Evolutionary conservation across 1,140 invertebrate species (phyloP), one percentile per base, ranked within the genome.

Genomic region (Ylistrum balloti): DNA sequence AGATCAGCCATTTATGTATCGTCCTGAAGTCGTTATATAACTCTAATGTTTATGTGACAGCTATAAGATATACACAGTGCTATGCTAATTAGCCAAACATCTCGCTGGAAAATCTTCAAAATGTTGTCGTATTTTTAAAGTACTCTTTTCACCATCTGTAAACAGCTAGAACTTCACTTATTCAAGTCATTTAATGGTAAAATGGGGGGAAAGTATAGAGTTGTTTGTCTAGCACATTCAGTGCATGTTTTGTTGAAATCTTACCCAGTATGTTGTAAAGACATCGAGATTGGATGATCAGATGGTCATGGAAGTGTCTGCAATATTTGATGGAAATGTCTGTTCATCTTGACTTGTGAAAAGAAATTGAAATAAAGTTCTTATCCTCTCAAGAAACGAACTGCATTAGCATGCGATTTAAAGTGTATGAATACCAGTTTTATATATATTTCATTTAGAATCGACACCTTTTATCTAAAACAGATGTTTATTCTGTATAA

Each of bases 131-230:
- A n/a, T n/a, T n/a, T n/a, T n/a, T n/a, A n/a, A n/a, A n/a, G n/a
- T n/a, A n/a, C n/a, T n/a, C n/a, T n/a, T n/a, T n/a, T n/a, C n/a
- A n/a, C n/a, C n/a, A 38, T 38, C 35, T 38, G 35, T 38, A 38
- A 7, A 89, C n/a, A n/a, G n/a, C n/a, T 15, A 28, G 9, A 89
- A 89, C 34, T 89, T 34, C 88, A 89, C 86, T 1, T 33, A 28
- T 86, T 86, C 34, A 86, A 86, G 33, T 33, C 20, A 33, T 86
- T 33, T 32, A 86, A 86, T 20, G 86, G 10, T 86, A 9, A 0
- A 17, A n/a, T n/a, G n/a, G 41, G 20, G 17, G 20, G 17, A 45
- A 45, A 45, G 20, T 45, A 9, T 17, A 11, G 56, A 17, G 15
- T 74, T 74, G 56, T 74, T 74, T 74, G 17, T 74, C 56, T 28